Percentiles rank a stretch among this genome's conserved stretches.
Conservation (phyloP, 64 coral and sea anemone species). For the Catalaphyllia jardinei region DNA sequence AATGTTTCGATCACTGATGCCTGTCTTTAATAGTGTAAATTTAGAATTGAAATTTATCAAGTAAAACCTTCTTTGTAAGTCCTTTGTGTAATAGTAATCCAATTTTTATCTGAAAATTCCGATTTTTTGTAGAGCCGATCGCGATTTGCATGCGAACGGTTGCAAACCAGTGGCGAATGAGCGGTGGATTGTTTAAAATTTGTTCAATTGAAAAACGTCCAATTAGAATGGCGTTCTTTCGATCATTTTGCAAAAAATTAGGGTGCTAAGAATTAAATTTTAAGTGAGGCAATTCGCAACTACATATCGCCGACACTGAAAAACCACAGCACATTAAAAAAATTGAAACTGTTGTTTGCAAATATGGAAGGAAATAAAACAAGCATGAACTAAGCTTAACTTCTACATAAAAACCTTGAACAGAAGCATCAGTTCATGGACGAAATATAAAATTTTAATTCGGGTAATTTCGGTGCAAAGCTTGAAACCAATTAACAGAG, state of each 20-base stretch:
- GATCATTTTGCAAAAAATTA: not conserved
- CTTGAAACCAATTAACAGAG: not conserved
- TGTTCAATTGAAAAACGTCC: not conserved
- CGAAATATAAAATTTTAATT: too few relatives aligned
- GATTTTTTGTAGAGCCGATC: not conserved
- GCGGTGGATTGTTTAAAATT: constrained; percentile 1
- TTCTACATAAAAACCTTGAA: too few relatives aligned
- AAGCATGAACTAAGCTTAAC: not conserved
- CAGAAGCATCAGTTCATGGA: too few relatives aligned
- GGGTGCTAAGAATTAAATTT: not conserved
- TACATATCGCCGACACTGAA: not conserved
- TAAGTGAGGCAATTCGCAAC: not conserved
- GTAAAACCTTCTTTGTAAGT: not conserved
- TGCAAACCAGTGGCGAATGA: not conserved
- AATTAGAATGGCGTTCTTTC: constrained; percentile 4
- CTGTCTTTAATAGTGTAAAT: not conserved
- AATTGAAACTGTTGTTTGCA: not conserved
- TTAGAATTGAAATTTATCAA: not conserved
- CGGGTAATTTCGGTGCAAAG: not conserved
- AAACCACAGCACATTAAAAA: not conserved
- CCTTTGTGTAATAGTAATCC: not conserved
- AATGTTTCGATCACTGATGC: not conserved
- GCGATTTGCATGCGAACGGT: constrained; percentile 4
- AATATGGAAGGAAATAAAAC: not conserved
- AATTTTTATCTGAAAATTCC: not conserved